Evolutionary conservation across 2,888 invertebrate species (phyloP).

Genomic region (Synanthedon tipuliformis): DNA sequence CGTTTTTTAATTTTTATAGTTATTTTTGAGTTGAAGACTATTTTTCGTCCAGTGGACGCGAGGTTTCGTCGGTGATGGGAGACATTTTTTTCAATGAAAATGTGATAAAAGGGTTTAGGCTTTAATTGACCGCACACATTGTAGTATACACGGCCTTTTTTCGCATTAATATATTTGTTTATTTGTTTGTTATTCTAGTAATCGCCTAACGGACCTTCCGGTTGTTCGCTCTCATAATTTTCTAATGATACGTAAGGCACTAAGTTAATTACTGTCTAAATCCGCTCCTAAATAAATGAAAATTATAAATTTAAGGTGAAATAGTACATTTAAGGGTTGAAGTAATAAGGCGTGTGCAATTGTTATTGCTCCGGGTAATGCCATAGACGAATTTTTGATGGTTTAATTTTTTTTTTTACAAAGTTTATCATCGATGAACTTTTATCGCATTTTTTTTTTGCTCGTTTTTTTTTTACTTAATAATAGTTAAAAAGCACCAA

Average conservation of each 20-base stretch:
- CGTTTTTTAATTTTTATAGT: no score
- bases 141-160: slow-evolving; percentile 19
- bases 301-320: slow-evolving; percentile 27
- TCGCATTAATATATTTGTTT: not conserved
- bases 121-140: slow-evolving; percentile 42
- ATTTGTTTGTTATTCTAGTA: slow-evolving; percentile 7
- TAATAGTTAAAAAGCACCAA: slow-evolving; percentile 27
- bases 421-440: not conserved
- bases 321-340: slow-evolving; percentile 46
- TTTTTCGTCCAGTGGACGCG: no score
- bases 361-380: slow-evolving; percentile 33
- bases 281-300: slow-evolving; percentile 39
- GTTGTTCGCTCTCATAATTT: slow-evolving; percentile 11
- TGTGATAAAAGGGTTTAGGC: slow-evolving; percentile 59
- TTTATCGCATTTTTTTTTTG: not conserved
- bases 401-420: not conserved
- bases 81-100: slow-evolving; percentile 38
- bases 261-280: slow-evolving; percentile 63
- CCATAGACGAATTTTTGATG: not conserved
- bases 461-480: not conserved
- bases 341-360: slow-evolving; percentile 54
- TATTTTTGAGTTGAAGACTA: no score
- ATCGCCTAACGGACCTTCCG: slow-evolving; percentile 14
- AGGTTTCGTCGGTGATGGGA: slow-evolving; percentile 13
- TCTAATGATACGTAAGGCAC: slow-evolving; percentile 23